These are phyloP conservation scores for Synanceia verrucosa DNA, from an alignment of 2,797 vertebrate genomes.

Conservation along the genomic window DNA sequence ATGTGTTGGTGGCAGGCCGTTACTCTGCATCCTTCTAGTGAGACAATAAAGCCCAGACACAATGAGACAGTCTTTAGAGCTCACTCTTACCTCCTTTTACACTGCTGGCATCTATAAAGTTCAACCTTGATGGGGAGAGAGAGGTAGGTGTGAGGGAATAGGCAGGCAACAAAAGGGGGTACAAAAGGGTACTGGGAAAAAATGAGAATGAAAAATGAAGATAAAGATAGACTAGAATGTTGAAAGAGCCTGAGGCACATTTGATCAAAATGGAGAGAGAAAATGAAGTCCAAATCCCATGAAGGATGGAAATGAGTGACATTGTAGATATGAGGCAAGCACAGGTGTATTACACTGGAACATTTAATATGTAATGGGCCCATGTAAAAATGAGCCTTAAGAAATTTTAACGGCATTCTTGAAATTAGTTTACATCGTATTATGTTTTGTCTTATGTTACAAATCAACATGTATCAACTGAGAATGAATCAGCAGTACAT, in stretches of 20 bases:
- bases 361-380: slow-evolving; percentile 14
- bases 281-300: slow-evolving; percentile 43
- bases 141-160: slow-evolving; percentile 30
- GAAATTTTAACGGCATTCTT: not conserved
- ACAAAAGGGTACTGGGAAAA: slow-evolving; percentile 24
- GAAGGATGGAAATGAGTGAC: slow-evolving; percentile 34
- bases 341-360: not conserved
- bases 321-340: slow-evolving; percentile 23
- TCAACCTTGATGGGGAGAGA: slow-evolving; percentile 79
- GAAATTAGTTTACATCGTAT: not conserved
- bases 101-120: slow-evolving; percentile 80
- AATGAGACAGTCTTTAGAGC: slow-evolving; percentile 78
- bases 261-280: slow-evolving; percentile 53
- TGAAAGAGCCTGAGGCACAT: slow-evolving; percentile 37
- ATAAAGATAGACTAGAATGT: slow-evolving; percentile 45
- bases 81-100: slow-evolving; percentile 72
- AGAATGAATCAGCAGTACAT: not conserved
- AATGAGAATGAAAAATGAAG: slow-evolving; percentile 44
- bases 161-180: slow-evolving; percentile 11
- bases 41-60: slow-evolving; percentile 80
- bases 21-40: slow-evolving; percentile 75
- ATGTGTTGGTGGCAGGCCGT: slow-evolving; percentile 76
- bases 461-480: not conserved
- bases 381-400: slow-evolving; percentile 6
- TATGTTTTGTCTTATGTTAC: not conserved